Evolutionary conservation across 2,888 invertebrate genomes (phyloP), one percentile per base, ranked within the genome.

Genomic region (Salticus scenicus): DNA sequence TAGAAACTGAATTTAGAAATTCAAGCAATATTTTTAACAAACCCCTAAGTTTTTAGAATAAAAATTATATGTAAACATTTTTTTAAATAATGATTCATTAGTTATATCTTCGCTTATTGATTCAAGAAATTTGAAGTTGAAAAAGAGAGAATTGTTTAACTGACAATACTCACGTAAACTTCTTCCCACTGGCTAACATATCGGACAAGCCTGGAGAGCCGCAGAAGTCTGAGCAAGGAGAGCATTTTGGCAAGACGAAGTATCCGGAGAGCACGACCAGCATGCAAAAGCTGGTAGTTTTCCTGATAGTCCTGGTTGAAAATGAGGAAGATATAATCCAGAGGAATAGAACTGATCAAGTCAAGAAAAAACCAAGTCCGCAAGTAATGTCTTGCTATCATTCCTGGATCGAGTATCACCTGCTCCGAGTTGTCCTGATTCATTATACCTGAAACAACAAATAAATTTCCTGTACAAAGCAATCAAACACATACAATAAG

Each of bases 101-200:
- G n/a, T n/a, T n/a, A n/a, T n/a, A n/a, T n/a, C n/a, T n/a, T n/a
- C n/a, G n/a, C n/a, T n/a, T n/a, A n/a, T n/a, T n/a, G n/a, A n/a
- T n/a, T n/a, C n/a, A n/a, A n/a, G n/a, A n/a, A n/a, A n/a, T n/a
- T n/a, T n/a, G n/a, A n/a, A n/a, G n/a, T n/a, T n/a, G n/a, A n/a
- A n/a, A n/a, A n/a, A n/a, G n/a, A n/a, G n/a, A n/a, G n/a, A n/a
- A n/a, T n/a, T n/a, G n/a, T n/a, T n/a, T n/a, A n/a, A 51, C 24
- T 0, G 24, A 7, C 0, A 17, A 7, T 47, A 95, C 97, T 97
- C 95, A 97, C 97, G 94, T 98, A 97, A 93, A 98, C 98, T 96
- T 98, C 98, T 94, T 99, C 98, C 98, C 98, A 99, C 94, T 98
- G 98, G 92, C 97, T 98, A 91, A 98, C 98, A 93, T 98, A 99